Percentiles rank a stretch among this genome's conserved stretches.
Conservation (phyloP, 1,140 invertebrate genomes). For the Lepidurus packardi region DNA sequence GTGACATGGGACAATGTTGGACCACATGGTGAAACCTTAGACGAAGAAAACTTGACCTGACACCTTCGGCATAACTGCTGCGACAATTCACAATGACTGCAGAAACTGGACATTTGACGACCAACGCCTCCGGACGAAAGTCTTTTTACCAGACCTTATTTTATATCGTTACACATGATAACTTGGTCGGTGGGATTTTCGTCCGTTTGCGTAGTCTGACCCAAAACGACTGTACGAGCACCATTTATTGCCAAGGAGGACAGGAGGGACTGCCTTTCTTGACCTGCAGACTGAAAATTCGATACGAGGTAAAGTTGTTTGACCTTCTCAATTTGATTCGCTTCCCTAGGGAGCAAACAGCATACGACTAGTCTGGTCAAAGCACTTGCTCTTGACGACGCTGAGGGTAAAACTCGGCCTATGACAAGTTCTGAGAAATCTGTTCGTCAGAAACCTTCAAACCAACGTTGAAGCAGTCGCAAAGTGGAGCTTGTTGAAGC, state of each 20-base stretch:
- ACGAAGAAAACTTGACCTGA: neutral
- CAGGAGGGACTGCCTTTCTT: neutral
- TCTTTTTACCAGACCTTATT: constrained; percentile 14
- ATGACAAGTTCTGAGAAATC: too few relatives aligned
- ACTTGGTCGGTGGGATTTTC: constrained; percentile 11
- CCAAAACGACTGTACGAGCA: neutral
- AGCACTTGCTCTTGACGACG: too few relatives aligned
- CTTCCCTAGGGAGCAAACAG: too few relatives aligned
- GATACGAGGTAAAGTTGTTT: neutral
- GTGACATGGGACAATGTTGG: neutral
- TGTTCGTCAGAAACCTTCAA: neutral
- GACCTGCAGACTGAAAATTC: neutral
- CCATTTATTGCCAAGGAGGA: neutral
- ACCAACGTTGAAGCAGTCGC: constrained; percentile 3
- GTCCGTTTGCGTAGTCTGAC: constrained; percentile 17
- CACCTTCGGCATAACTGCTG: too few relatives aligned
- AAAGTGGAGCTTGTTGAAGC: neutral
- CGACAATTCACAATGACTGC: neutral
- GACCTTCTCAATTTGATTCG: too few relatives aligned
- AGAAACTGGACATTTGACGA: neutral
- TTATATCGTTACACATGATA: neutral
- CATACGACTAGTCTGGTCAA: too few relatives aligned
- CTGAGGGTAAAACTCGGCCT: too few relatives aligned
- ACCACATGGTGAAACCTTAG: neutral
- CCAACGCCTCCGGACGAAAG: constrained; percentile 13